Conservation (phyloP, 2,113 vertebrate genomes). For the Mormyrus iriodes region DNA sequence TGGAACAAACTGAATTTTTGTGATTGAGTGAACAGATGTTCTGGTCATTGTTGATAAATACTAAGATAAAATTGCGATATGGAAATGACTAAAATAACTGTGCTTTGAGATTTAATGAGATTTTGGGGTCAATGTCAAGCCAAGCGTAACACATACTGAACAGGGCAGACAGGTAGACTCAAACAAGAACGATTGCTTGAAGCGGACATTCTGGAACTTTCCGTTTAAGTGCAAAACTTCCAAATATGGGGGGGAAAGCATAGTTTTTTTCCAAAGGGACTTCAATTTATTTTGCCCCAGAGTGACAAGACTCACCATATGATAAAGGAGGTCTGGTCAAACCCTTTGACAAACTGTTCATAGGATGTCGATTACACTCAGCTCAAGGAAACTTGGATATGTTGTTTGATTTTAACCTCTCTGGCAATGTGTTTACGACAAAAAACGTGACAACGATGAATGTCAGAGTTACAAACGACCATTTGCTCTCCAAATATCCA, state of each 20-base stretch:
- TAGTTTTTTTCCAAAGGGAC: not conserved
- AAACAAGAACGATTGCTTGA: not conserved
- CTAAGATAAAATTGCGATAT: not conserved
- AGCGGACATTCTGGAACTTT: not conserved
- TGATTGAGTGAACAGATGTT: not conserved
- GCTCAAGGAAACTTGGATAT: not conserved
- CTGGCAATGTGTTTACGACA: not conserved
- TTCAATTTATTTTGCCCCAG: slow-evolving; percentile 5
- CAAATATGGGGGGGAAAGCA: not conserved
- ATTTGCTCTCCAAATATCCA: not conserved
- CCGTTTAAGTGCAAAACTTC: not conserved
- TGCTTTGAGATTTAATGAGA: not conserved
- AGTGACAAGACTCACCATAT: not conserved
- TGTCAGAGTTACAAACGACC: not conserved
- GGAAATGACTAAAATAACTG: not conserved
- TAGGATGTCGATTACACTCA: not conserved
- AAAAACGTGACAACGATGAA: not conserved
- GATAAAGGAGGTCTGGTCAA: not conserved
- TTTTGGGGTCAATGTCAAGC: not conserved
- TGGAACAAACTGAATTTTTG: not conserved
- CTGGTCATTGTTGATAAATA: not conserved
- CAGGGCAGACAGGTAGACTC: not conserved
- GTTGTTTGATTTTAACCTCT: not conserved
- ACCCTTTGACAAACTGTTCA: slow-evolving; percentile 4
- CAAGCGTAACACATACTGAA: not conserved